Evolutionary conservation across 2,113 vertebrate genomes (phyloP), one percentile per base, ranked within the genome.

Genomic region (Oceanites oceanicus): DNA sequence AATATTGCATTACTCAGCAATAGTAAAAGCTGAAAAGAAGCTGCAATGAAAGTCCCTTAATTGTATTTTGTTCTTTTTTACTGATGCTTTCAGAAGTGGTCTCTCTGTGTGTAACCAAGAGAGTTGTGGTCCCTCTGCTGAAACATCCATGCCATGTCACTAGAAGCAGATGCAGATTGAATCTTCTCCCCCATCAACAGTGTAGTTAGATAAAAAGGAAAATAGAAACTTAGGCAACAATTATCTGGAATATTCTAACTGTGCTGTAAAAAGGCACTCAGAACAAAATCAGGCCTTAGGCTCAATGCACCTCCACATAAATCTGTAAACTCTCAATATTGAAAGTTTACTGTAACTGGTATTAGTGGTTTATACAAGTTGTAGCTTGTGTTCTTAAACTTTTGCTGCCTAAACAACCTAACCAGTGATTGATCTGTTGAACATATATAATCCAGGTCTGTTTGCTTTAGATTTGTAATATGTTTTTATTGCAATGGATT

Each of bases 401-500:
- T 78, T 74, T 92, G 25, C 25, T 58, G 30, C 67, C 42, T 95
- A 73, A 94, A 40, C n/a, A 84, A 26, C 36, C 22, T 17, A 74
- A 70, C 16, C 40, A 58, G 53, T 68, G 40, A 10, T 38, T 88
- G 66, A 78, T 80, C 40, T 78, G 21, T 59, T 62, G 30, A 71
- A 73, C 17, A 26, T 40, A 71, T 18, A 82, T 63, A 83, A 70
- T 77, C 38, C 73, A 36, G 21, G 34, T 47, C 59, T 86, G 20
- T 82, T 95, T 82, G 53, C 1, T 88, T 94, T 89, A 92, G 62
- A 82, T 88, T 61, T 52, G 29, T 88, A 84, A 62, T 85, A 38
- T 86, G 25, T 68, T 95, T 96, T 92, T 77, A 89, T 86, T 97
- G 52, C 78, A 88, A 67, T 52, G 70, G 32, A 73, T 92, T 96